Percentiles rank a stretch among this genome's conserved stretches.
Evolutionary conservation across 2,797 vertebrate species (phyloP).

Genomic region (Acropternis orthonyx): DNA sequence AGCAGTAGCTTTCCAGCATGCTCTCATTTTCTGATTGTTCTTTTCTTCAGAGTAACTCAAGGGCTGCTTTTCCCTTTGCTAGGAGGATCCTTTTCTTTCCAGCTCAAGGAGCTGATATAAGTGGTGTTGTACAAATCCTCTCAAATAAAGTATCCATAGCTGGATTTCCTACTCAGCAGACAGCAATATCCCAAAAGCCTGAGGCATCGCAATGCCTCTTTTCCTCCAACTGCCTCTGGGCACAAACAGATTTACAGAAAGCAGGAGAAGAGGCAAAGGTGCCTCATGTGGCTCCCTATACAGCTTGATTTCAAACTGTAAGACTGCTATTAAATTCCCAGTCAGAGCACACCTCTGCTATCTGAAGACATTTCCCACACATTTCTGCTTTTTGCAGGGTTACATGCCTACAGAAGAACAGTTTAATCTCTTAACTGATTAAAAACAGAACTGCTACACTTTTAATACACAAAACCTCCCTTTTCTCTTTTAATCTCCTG

Average conservation of each 20-base stretch:
- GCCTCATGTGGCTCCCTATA: background rate
- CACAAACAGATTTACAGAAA: background rate
- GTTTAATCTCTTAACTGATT: background rate
- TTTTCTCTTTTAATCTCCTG: background rate
- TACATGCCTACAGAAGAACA: background rate
- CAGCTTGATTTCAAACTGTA: background rate
- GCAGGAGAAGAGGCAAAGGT: background rate
- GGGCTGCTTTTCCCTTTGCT: background rate
- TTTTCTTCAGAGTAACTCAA: slow-evolving; percentile 9
- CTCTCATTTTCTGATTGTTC: background rate
- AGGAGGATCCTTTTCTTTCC: background rate
- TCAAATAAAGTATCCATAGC: background rate
- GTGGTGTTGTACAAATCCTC: background rate
- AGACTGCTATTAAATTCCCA: background rate
- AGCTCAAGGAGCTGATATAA: background rate
- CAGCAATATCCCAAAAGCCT: background rate
- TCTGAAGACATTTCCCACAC: background rate
- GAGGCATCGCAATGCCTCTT: background rate
- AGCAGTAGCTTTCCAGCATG: background rate
- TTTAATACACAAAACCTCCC: background rate
- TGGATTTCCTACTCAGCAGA: background rate
- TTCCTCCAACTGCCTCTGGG: background rate
- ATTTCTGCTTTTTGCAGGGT: background rate
- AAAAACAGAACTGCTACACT: background rate
- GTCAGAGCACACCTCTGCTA: background rate